These are phyloP conservation scores for Eupithecia inturbata DNA, from an alignment of 2,888 invertebrate species.

Conservation along the genomic window DNA sequence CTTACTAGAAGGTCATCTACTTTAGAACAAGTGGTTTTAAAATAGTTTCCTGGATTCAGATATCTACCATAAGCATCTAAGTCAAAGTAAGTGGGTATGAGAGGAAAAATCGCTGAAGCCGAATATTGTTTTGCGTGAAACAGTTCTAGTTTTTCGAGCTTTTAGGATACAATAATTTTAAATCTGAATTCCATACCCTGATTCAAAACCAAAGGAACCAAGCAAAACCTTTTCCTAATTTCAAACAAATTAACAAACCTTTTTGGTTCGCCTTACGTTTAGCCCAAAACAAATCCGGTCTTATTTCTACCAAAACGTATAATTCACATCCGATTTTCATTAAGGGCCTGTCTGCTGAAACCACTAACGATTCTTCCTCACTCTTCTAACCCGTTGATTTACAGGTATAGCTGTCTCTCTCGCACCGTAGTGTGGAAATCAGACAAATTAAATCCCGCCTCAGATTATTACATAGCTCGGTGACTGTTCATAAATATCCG, in stretches of 20 bases:
- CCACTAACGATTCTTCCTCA: constrained; percentile 69
- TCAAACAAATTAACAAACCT: constrained; percentile 45
- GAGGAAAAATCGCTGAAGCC: too few relatives aligned
- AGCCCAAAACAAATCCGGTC: constrained; percentile 53
- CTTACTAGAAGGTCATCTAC: too few relatives aligned
- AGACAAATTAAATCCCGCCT: constrained; percentile 89
- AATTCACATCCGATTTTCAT: constrained; percentile 67
- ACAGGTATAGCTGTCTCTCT: constrained; percentile 50
- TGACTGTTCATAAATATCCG: constrained; percentile 88
- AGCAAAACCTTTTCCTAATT: constrained; percentile 32
- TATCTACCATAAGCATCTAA: too few relatives aligned
- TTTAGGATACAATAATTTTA: not conserved
- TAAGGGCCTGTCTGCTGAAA: constrained; percentile 63
- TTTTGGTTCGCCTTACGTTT: constrained; percentile 46
- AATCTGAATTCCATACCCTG: not conserved
- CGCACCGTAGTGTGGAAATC: constrained; percentile 85
- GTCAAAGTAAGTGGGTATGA: too few relatives aligned
- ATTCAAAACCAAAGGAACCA: constrained; percentile 21
- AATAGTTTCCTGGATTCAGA: too few relatives aligned
- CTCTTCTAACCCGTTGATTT: constrained; percentile 47
- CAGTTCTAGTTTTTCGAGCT: too few relatives aligned
- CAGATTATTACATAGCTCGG: constrained; percentile 89
- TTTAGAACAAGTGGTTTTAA: too few relatives aligned
- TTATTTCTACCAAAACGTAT: constrained; percentile 40
- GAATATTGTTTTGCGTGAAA: too few relatives aligned